Evolutionary conservation across 2,113 vertebrate species (phyloP), one percentile per base, ranked within the genome.

Genomic region (Oreochromis niloticus): DNA sequence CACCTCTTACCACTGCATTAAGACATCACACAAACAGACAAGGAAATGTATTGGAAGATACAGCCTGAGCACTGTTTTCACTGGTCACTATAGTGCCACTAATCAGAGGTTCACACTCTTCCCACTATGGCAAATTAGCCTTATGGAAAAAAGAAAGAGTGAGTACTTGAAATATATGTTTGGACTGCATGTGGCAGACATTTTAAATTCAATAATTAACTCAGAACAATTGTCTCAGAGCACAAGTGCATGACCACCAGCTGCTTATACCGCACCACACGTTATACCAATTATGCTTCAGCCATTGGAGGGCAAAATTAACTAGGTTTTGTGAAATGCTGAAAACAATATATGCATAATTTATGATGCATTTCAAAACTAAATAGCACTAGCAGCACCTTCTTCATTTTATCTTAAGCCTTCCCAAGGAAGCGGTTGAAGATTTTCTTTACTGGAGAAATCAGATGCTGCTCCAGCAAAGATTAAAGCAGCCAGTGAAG

Each of bases 271-370:
- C 4, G 16, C 81, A 54, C 79, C 73, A 75, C 39, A 71, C 7
- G 3, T 87, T 39, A 82, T 50, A 81, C 32, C 73, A 81, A 79
- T 84, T 81, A 86, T 43, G 85, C 57, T 78, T 52, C 48, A 87
- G 41, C 83, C 85, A 88, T 81, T 90, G 87, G 52, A 91, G 82
- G 84, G 85, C 66, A 89, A 89, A 93, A 90, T 87, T 24, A 90
- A 89, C 22, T 73, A 71, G 61, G 30, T 79, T 82, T 81, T 90
- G 34, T 78, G 48, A 84, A 55, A 84, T 84, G 81, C 81, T 78
- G 81, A 82, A 43, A 81, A 82, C 80, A 89, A 81, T 19, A 82
- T 54, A 32, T 22, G 80, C 17, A 52, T 17, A 73, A 82, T 85
- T 82, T 52, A 85, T 83, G 57, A 6, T 56, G 80, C 63, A 48